Evolutionary conservation across 2,113 vertebrate genomes (phyloP).

Genomic region (Felis catus): DNA sequence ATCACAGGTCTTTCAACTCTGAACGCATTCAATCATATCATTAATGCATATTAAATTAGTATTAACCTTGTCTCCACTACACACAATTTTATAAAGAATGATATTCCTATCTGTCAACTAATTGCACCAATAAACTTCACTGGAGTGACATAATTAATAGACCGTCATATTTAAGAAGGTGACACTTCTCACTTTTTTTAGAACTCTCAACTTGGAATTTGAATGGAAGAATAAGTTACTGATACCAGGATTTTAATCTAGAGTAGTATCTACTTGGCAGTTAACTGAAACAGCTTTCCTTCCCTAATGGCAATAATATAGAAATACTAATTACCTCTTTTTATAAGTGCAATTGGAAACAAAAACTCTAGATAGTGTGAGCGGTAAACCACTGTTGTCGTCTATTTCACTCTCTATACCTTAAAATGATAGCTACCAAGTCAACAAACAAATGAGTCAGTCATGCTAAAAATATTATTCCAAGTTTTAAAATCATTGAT

Average conservation of each 20-base stretch:
- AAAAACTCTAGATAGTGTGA: constrained; percentile 79
- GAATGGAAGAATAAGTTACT: constrained; percentile 62
- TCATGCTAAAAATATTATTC: constrained; percentile 26
- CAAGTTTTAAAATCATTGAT: constrained; percentile 35
- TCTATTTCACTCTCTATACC: constrained; percentile 78
- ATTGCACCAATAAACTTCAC: constrained; percentile 78
- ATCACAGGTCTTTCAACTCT: constrained; percentile 64
- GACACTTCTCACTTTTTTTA: constrained; percentile 84
- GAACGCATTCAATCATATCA: constrained; percentile 69
- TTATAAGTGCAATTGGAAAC: constrained; percentile 83
- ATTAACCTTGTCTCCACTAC: constrained; percentile 80
- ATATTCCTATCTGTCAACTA: constrained; percentile 78
- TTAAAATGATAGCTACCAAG: constrained; percentile 72
- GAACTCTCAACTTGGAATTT: constrained; percentile 76
- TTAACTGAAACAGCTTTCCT: constrained; percentile 79
- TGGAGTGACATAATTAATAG: constrained; percentile 81
- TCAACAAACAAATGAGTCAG: background rate
- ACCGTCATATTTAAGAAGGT: constrained; percentile 82
- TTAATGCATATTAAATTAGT: constrained; percentile 79
- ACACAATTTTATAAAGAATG: constrained; percentile 79
- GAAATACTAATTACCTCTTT: constrained; percentile 84
- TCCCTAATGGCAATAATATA: constrained; percentile 81
- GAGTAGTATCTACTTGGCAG: constrained; percentile 74
- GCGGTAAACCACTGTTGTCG: constrained; percentile 74
- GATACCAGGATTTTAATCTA: constrained; percentile 78